Evolutionary conservation across 2,888 invertebrate genomes (phyloP).

Genomic region (Melinaea menophilus): DNA sequence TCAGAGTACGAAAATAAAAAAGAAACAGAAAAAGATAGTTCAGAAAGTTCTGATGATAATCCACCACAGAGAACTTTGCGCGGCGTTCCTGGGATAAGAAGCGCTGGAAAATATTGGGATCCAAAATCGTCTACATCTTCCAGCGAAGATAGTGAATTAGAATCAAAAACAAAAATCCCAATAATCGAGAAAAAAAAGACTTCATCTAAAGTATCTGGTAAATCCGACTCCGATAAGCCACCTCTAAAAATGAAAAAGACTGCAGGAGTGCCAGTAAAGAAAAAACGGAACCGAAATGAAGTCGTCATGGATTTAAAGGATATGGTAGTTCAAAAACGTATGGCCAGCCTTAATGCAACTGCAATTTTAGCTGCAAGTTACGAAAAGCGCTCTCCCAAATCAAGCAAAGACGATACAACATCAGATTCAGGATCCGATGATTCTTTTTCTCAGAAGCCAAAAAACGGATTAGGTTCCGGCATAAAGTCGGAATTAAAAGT

Average conservation of each 20-base stretch:
- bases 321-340: slow-evolving; percentile 91
- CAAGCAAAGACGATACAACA: slow-evolving; percentile 77
- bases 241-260: slow-evolving; percentile 69
- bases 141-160: slow-evolving; percentile 75
- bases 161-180: slow-evolving; percentile 58
- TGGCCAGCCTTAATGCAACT: slow-evolving; percentile 94
- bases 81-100: slow-evolving; percentile 85
- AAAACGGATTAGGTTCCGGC: slow-evolving; percentile 75
- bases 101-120: slow-evolving; percentile 90
- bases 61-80: slow-evolving; percentile 79
- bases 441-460: slow-evolving; percentile 72
- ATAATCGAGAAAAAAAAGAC: slow-evolving; percentile 66
- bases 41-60: slow-evolving; percentile 77
- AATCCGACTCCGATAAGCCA: slow-evolving; percentile 73
- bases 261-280: slow-evolving; percentile 66
- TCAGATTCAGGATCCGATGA: slow-evolving; percentile 78
- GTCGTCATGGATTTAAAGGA: slow-evolving; percentile 89
- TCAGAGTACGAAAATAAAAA: slow-evolving; percentile 69
- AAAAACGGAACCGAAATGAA: slow-evolving; percentile 79
- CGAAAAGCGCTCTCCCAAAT: slow-evolving; percentile 82
- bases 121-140: slow-evolving; percentile 83
- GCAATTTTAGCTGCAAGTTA: slow-evolving; percentile 94
- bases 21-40: slow-evolving; percentile 64
- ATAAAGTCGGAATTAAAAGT: slow-evolving; percentile 74
- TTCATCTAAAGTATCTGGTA: slow-evolving; percentile 49